Evolutionary conservation across 2,113 vertebrate genomes (phyloP), one percentile per base, ranked within the genome.

Genomic region (Poeciliopsis retropinna): DNA sequence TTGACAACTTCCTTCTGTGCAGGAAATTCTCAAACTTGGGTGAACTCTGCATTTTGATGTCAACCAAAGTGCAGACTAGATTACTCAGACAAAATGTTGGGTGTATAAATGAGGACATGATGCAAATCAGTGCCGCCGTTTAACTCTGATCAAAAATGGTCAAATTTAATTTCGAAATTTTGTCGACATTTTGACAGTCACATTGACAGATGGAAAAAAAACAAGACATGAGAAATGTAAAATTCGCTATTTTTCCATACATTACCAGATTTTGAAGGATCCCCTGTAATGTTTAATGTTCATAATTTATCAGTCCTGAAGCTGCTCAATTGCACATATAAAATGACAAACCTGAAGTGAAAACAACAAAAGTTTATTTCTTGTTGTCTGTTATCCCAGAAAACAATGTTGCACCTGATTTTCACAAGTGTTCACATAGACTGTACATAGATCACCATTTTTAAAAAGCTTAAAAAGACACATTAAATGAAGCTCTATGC

Each of bases 341-440:
- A 39, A 60, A 77, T 25, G 31, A 10, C 41, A 79, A 64, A 62
- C 67, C 72, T 73, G 60, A 76, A 75, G 76, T 89, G 63, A 88
- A 88, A 90, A 84, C 74, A 61, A 86, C 73, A 72, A 82, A 63
- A 30, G 5, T 90, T 92, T 91, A 91, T 90, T 90, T 75, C 70
- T 78, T 28, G 65, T 75, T 72, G 81, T 81, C 29, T 81, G 73
- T 70, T 30, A 69, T 79, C 61, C 73, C 78, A 74, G 68, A 85
- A 75, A 64, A 83, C 83, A 73, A 75, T 78, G 85, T 85, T 63
- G 75, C 67, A 84, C 88, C 64, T 67, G 29, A 80, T 79, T 72
- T 68, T 73, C 80, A 76, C 77, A 88, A 82, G 67, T 68, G 76
- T 87, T 80, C 83, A 89, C 83, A 79, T 39, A 80, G 76, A 78